These are phyloP conservation scores for Macrobrachium nipponense DNA, from an alignment of 1,140 invertebrate genomes.

Conservation along the genomic window DNA sequence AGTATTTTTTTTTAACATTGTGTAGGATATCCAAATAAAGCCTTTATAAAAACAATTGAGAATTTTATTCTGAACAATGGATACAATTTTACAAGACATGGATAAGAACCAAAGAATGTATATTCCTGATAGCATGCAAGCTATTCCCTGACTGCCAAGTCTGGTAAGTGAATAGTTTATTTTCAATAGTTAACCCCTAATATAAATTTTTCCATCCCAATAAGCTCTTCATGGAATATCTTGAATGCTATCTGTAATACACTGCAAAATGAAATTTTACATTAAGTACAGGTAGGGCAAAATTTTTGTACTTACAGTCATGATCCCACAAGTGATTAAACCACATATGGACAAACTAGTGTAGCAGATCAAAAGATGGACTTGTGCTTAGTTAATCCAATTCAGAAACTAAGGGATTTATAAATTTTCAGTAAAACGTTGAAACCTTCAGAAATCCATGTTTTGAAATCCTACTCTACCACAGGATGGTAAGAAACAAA, in stretches of 20 bases:
- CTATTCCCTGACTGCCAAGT: too few relatives aligned
- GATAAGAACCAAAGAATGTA: constrained; percentile 31
- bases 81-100: constrained; percentile 53
- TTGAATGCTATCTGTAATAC: constrained; percentile 10
- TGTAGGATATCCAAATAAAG: constrained; percentile 2
- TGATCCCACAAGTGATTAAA: constrained; percentile 46
- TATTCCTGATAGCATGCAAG: not conserved
- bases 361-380: constrained; percentile 25
- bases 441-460: constrained; percentile 21
- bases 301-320: constrained; percentile 55
- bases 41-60: constrained; percentile 38
- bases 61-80: constrained; percentile 51
- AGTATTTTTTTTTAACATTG: not conserved
- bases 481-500: constrained; percentile 36
- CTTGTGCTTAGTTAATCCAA: not conserved
- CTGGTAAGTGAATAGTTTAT: too few relatives aligned
- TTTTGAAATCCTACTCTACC: constrained; percentile 35
- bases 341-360: constrained; percentile 38
- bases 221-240: not conserved
- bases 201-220: too few relatives aligned
- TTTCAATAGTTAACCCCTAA: too few relatives aligned
- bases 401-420: not conserved
- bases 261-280: constrained; percentile 31
- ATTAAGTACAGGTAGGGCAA: constrained; percentile 49
- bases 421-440: not conserved